Conservation (phyloP, 2,888 invertebrate genomes). For the Synanthedon andrenaeformis region DNA sequence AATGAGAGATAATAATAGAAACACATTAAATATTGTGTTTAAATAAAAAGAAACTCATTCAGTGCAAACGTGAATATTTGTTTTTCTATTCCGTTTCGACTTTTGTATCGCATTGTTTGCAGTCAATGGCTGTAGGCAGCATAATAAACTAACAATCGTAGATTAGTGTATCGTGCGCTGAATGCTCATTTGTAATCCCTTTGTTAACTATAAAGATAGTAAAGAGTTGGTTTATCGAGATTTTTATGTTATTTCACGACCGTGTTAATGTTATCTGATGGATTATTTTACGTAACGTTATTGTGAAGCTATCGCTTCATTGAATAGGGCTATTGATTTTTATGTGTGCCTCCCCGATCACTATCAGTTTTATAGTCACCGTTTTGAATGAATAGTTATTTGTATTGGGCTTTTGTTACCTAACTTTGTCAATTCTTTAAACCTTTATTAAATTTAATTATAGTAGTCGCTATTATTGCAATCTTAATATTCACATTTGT, state of each 20-base stretch:
- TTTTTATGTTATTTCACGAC: conserved; percentile 26
- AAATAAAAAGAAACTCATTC: no score
- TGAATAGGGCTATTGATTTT: conserved; percentile 40
- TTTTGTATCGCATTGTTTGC: conserved; percentile 18
- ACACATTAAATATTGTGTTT: no score
- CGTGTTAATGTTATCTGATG: conserved; percentile 21
- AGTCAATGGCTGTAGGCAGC: conserved; percentile 19
- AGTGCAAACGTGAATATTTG: no score
- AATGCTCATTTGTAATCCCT: conserved; percentile 17
- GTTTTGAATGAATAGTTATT: conserved; percentile 34
- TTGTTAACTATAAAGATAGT: conserved; percentile 19
- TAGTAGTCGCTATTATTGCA: no score
- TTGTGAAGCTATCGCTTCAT: conserved; percentile 26
- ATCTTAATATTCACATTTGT: no score
- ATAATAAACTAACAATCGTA: conserved; percentile 38
- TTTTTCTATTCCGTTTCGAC: conserved; percentile 18
- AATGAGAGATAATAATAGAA: no score
- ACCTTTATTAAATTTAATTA: background rate
- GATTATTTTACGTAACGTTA: conserved; percentile 11
- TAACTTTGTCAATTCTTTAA: background rate
- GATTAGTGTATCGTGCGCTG: conserved; percentile 34
- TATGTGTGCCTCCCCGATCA: conserved; percentile 35
- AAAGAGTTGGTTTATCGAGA: conserved; percentile 19
- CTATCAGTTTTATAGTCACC: conserved; percentile 35
- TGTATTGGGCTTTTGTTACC: conserved; percentile 13